Evolutionary conservation across 2,888 invertebrate species (phyloP).

Genomic region (Eupithecia subfuscata): DNA sequence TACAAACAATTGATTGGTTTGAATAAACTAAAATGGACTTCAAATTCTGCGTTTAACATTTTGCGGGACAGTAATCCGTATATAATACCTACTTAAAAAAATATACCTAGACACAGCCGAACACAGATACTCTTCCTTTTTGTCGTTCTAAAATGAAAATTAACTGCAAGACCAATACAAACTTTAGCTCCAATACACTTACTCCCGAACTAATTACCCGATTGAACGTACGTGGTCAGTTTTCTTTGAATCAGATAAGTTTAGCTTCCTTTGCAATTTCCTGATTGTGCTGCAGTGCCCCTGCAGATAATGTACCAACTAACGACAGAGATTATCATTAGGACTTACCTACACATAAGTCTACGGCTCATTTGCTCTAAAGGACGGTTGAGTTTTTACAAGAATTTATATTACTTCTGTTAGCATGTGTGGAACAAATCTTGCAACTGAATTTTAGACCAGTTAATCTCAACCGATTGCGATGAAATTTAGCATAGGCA

Average conservation of each 20-base stretch:
- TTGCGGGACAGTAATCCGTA: too few species aligned
- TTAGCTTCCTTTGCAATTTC: not conserved
- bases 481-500: too few species aligned
- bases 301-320: not conserved
- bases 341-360: not conserved
- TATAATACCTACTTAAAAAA: too few species aligned
- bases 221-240: slow-evolving; percentile 11
- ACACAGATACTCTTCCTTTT: too few species aligned
- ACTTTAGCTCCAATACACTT: not conserved
- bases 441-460: too few species aligned
- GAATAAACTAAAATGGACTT: too few species aligned
- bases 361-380: not conserved
- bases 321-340: not conserved
- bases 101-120: too few species aligned
- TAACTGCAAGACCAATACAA: not conserved
- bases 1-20: too few species aligned
- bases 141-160: not conserved
- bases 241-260: slow-evolving; percentile 13
- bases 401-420: too few species aligned
- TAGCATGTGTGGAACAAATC: too few species aligned
- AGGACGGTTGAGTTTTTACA: not conserved
- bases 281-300: slow-evolving; percentile 4
- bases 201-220: slow-evolving; percentile 1
- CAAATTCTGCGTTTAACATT: too few species aligned
- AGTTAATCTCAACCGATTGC: too few species aligned